Evolutionary conservation across 2,797 vertebrate genomes (phyloP).

Genomic region (Neosilurus hyrtlii): DNA sequence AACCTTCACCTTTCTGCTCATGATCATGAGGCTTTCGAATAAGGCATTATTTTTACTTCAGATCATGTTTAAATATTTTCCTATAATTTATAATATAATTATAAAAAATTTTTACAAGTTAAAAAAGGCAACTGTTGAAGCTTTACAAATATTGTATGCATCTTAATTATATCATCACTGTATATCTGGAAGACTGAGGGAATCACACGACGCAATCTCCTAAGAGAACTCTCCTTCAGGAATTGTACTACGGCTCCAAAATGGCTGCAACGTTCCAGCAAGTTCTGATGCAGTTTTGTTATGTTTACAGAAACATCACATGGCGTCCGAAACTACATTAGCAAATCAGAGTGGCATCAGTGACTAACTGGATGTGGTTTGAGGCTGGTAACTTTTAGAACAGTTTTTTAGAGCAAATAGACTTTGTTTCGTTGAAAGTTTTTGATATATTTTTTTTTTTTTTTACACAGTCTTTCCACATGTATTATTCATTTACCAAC

Average conservation of each 20-base stretch:
- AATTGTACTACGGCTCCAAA: neutral
- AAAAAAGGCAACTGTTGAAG: too few species aligned
- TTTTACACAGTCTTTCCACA: neutral
- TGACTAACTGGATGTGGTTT: conserved; percentile 1
- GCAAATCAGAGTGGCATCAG: neutral
- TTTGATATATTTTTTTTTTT: too few species aligned
- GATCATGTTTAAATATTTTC: too few species aligned
- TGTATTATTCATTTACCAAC: neutral
- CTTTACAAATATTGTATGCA: too few species aligned
- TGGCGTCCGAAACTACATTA: neutral
- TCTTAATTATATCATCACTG: too few species aligned
- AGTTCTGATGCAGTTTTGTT: neutral
- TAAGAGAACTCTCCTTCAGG: too few species aligned
- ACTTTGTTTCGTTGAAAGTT: neutral
- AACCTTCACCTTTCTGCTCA: too few species aligned
- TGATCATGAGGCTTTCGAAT: too few species aligned
- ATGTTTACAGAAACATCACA: neutral
- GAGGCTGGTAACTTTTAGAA: neutral
- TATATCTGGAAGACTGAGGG: too few species aligned
- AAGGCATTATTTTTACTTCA: too few species aligned
- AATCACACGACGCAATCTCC: neutral
- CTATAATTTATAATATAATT: too few species aligned
- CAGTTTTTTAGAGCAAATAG: neutral
- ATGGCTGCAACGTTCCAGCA: neutral
- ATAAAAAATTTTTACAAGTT: too few species aligned